Conservation (phyloP, 2,113 vertebrate species). For the Callospermophilus lateralis region DNA sequence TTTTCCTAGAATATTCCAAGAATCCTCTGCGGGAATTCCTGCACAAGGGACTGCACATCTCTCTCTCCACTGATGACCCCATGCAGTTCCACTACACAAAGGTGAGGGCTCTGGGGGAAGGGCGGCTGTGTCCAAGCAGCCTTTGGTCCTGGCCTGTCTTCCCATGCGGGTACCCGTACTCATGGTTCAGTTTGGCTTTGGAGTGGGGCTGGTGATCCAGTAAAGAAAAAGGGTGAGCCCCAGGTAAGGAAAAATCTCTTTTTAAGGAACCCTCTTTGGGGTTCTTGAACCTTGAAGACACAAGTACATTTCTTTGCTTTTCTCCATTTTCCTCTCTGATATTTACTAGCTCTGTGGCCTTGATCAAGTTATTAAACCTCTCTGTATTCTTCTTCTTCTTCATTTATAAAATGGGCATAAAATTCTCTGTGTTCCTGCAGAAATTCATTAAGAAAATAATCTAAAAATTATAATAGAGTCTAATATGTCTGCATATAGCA, state of each 20-base stretch:
- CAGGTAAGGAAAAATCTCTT: not conserved
- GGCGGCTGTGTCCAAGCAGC: not conserved
- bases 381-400: not conserved
- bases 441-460: not conserved
- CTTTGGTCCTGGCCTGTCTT: not conserved
- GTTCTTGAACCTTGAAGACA: not conserved
- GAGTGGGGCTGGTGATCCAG: not conserved
- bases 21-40: conserved; percentile 97
- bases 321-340: not conserved
- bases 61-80: conserved; percentile 98
- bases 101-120: conserved; percentile 86
- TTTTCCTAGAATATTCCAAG: conserved; percentile 98
- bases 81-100: conserved; percentile 99
- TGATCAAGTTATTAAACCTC: conserved; percentile 2
- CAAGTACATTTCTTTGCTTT: not conserved
- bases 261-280: not conserved
- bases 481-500: not conserved
- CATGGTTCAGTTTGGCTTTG: not conserved
- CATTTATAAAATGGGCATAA: not conserved
- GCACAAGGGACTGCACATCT: conserved; percentile 97
- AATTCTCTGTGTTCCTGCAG: not conserved
- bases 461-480: not conserved
- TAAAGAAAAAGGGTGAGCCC: not conserved
- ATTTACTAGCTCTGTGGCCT: not conserved
- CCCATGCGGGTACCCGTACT: not conserved